Evolutionary conservation across 2,797 vertebrate species (phyloP), one percentile per base, ranked within the genome.

Genomic region (Cuniculus paca): DNA sequence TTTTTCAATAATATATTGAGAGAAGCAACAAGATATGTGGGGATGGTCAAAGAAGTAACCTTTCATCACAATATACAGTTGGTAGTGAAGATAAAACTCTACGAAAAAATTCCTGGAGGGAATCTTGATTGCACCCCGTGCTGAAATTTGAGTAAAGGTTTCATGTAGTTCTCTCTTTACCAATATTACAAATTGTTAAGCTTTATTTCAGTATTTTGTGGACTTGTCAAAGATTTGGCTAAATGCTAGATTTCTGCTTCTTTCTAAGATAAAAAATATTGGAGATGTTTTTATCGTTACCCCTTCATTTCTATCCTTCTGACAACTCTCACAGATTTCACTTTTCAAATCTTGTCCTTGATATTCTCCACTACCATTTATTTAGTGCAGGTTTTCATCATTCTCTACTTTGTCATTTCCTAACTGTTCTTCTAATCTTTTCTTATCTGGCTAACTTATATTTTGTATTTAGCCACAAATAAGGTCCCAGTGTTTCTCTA

Each of bases 1-100:
- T 58, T 83, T 83, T 86, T 63, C 36, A 97, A 68, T 4, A 34
- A 36, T 36, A 34, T 77, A 90, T 79, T 91, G 63, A 96, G 70
- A 36, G 20, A 94, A 79, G 68, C 17, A 94, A 74, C 13, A 92
- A 68, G 4, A 72, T 68, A 54, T 26, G n/a, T 80, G 10, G 12
- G 1, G 22, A 80, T 39, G 61, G 50, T 83, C 52, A 92, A 95
- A 75, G 68, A 92, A 95, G 91, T 50, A 82, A 48, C 0, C 4
- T 87, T 90, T 94, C 19, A 91, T 2, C 70, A 84, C 28, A 83
- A 31, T 74, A 86, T 90, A 42, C 36, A 50, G n/a, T 58, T 56
- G n/a, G 7, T n/a, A 81, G 54, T 88, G 84, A 56, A 84, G 36
- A 61, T 2, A 95, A 50, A 91, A 45, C 36, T n/a, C 68, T 45